These are phyloP conservation scores for Chaetodon trifascialis DNA, from an alignment of 2,113 vertebrate genomes.

Conservation along the genomic window DNA sequence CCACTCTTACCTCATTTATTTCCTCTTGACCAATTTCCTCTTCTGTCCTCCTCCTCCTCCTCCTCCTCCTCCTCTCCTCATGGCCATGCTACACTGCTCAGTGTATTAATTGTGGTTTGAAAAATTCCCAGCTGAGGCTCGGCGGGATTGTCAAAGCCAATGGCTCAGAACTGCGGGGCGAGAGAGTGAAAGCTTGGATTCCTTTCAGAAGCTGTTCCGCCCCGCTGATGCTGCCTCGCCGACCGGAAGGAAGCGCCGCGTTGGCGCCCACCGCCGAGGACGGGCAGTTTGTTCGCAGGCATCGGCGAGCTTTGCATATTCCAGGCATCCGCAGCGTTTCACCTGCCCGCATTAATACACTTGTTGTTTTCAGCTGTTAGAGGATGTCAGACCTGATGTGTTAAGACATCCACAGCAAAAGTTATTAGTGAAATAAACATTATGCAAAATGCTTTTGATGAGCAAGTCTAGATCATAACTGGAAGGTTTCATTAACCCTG, in stretches of 20 bases:
- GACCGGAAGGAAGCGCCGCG: slow-evolving; percentile 31
- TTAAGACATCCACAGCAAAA: neutral
- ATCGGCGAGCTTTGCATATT: slow-evolving; percentile 5
- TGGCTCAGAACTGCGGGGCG: slow-evolving; percentile 69
- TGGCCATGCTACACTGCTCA: slow-evolving; percentile 61
- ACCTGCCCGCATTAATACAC: slow-evolving; percentile 31
- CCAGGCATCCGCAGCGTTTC: neutral
- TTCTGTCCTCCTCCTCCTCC: slow-evolving; percentile 4
- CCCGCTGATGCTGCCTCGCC: slow-evolving; percentile 31
- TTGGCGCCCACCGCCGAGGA: slow-evolving; percentile 26
- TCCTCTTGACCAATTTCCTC: slow-evolving; percentile 46
- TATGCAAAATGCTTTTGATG: slow-evolving; percentile 8
- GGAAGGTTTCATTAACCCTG: slow-evolving; percentile 7
- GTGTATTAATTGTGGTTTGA: slow-evolving; percentile 73
- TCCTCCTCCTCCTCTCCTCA: slow-evolving; percentile 19
- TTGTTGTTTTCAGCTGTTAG: slow-evolving; percentile 4
- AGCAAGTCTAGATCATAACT: neutral
- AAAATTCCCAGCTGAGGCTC: slow-evolving; percentile 64
- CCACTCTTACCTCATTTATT: slow-evolving; percentile 51
- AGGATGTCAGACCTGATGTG: slow-evolving; percentile 7
- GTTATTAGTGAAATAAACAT: slow-evolving; percentile 11
- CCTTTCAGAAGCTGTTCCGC: slow-evolving; percentile 52
- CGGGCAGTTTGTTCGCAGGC: slow-evolving; percentile 39
- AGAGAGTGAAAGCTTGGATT: slow-evolving; percentile 58
- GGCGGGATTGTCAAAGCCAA: slow-evolving; percentile 63